Base-by-base conservation (phyloP, 2,113 vertebrate genomes). In the Oxyura jamaicensis region DNA sequence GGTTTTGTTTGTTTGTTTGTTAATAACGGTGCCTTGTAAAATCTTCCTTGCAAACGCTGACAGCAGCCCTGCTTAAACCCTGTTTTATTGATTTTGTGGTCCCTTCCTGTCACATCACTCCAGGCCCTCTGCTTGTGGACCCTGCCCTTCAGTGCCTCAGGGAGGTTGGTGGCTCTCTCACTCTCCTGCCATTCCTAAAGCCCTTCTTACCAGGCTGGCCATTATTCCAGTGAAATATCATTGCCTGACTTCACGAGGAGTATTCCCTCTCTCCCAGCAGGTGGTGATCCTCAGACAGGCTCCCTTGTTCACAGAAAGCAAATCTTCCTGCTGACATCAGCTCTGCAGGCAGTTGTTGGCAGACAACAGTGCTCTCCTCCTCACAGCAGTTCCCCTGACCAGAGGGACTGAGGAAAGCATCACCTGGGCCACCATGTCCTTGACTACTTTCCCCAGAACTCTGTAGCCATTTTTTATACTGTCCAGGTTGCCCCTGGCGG, bases 221-320 rank as follows among this genome's bases (percentile, higher is more conserved):
- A 60, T 39, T 11, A 4, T 46, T 13, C 39, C 33, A 15, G 6
- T 13, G 69, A 83, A 33, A 69, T 36, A 6, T 13, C 6, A 69
- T 66, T 69, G 2, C 2, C n/a, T 8, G 10, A 25, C 17, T 80
- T 59, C 29, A 23, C 28, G 73, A 12, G 7, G 9, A 65, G 28
- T 13, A 76, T 46, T 16, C 6, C 22, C 25, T 29, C 12, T 77
- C 55, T 76, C 22, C 20, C 29, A 62, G 29, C 6, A 60, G 33
- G 39, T 0, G 0, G 15, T 50, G 46, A 39, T 36, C 48, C 48
- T 29, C 63, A 73, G 14, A 55, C 8, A 53, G 35, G 18, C 9
- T 69, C 17, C 25, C 18, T 14, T 15, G 28, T 39, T 42, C 52
- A 78, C 13, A 8, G 33, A 82, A 81, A 42, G 7, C 12, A 42